phyloP scores from a whole-genome alignment of 2,797 vertebrate genomes.

The Toxotes lorentzi region DNA sequence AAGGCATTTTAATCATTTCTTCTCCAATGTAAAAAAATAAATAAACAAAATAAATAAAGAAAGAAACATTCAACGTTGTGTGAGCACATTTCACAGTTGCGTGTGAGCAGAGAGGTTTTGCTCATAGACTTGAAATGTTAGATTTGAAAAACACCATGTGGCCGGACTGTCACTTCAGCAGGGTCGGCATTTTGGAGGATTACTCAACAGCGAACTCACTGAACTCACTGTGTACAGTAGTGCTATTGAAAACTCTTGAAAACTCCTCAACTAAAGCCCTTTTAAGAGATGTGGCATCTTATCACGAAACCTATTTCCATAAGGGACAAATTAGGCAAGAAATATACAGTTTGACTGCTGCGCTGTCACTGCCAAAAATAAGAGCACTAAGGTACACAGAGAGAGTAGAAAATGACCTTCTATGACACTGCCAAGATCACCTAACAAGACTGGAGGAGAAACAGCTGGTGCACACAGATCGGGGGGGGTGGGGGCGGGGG shows the following conservation, averaged over 20 bases:
- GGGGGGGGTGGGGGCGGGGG: slow-evolving; percentile 12
- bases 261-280: slow-evolving; percentile 39
- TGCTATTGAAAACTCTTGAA: slow-evolving; percentile 57
- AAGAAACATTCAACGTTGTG: slow-evolving; percentile 20
- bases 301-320: slow-evolving; percentile 59
- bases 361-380: slow-evolving; percentile 58
- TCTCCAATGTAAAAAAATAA: slow-evolving; percentile 11
- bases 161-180: slow-evolving; percentile 45
- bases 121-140: slow-evolving; percentile 64
- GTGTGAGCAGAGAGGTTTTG: slow-evolving; percentile 48
- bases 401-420: slow-evolving; percentile 51
- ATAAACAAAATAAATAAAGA: background rate
- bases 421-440: slow-evolving; percentile 61
- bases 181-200: slow-evolving; percentile 58
- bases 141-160: slow-evolving; percentile 73
- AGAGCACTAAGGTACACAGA: slow-evolving; percentile 39
- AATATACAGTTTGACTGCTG: slow-evolving; percentile 38
- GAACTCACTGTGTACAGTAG: slow-evolving; percentile 64
- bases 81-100: slow-evolving; percentile 40
- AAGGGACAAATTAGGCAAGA: slow-evolving; percentile 45
- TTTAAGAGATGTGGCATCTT: slow-evolving; percentile 54
- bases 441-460: slow-evolving; percentile 53
- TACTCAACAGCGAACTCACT: slow-evolving; percentile 64
- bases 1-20: slow-evolving; percentile 38
- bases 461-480: slow-evolving; percentile 57